A percentile compares a stretch with the other conserved stretches of the same genome.
Evolutionary conservation across 2,888 invertebrate species (phyloP).

Genomic region (Nephrotoma appendiculata): DNA sequence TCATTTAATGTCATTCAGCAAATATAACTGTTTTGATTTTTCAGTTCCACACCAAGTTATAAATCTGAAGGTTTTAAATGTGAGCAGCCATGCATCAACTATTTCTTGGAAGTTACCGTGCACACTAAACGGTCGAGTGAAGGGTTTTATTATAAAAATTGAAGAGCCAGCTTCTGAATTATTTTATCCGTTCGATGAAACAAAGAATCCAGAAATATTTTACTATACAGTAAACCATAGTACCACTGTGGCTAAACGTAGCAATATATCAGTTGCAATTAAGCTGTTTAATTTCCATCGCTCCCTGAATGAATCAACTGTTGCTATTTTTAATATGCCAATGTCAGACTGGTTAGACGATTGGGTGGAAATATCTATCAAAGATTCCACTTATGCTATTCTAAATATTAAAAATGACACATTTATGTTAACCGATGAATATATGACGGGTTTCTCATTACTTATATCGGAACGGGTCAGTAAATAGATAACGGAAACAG

Average conservation of each 20-base stretch:
- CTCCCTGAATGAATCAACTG: background rate
- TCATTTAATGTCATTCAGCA: background rate
- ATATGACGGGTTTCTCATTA: background rate
- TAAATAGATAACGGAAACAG: background rate
- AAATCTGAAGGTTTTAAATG: background rate
- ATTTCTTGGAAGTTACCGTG: constrained; percentile 26
- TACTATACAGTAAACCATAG: background rate
- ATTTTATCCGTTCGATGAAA: background rate
- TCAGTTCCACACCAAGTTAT: background rate
- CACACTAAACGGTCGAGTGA: constrained; percentile 25
- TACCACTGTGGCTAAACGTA: background rate
- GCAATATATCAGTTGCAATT: background rate
- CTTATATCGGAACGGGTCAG: background rate
- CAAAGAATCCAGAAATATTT: background rate
- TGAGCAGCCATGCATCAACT: constrained; percentile 12
- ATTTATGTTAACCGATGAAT: background rate
- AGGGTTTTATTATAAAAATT: constrained; percentile 15
- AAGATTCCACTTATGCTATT: background rate
- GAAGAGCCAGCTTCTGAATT: background rate
- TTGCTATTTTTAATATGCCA: background rate
- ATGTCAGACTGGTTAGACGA: background rate
- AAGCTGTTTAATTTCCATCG: background rate
- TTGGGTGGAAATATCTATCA: background rate
- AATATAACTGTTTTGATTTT: background rate
- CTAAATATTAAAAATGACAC: background rate